Conservation (phyloP, 2,888 invertebrate species). For the Thereva nobilitata region DNA sequence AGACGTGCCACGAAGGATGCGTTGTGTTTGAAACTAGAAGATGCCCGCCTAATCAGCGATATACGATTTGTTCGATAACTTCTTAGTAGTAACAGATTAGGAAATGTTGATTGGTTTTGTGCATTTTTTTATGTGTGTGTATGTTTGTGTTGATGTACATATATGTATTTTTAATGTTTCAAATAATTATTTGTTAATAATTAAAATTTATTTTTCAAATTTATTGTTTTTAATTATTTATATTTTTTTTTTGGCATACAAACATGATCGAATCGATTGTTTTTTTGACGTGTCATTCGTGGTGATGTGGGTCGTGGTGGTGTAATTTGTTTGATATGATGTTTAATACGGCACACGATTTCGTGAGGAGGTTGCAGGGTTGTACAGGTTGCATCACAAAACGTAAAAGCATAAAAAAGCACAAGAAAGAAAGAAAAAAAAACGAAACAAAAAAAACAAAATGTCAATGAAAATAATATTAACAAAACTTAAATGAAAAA, state of each 20-base stretch:
- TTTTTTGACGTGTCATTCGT: conserved; percentile 15
- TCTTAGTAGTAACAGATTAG: conserved; percentile 42
- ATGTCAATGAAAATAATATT: conserved; percentile 23
- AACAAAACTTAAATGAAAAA: conserved; percentile 14
- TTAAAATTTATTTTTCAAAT: neutral
- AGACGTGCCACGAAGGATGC: conserved; percentile 90
- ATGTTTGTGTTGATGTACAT: conserved; percentile 17
- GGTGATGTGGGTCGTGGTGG: conserved; percentile 2
- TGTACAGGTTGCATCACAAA: no score
- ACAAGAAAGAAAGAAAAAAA: conserved; percentile 27
- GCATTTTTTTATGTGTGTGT: conserved; percentile 9
- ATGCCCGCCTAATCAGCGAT: conserved; percentile 67
- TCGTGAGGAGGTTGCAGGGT: neutral
- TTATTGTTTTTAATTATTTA: conserved; percentile 23
- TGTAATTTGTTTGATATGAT: no score
- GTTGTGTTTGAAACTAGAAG: conserved; percentile 89
- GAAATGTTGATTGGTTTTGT: conserved; percentile 41
- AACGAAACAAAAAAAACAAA: conserved; percentile 23
- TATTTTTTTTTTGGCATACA: neutral
- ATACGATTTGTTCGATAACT: conserved; percentile 50
- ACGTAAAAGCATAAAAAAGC: conserved; percentile 2
- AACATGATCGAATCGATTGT: neutral
- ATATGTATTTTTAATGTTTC: no score
- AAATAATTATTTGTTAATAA: no score
- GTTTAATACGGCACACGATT: no score